These are phyloP conservation scores for honey bee (Apis mellifera) DNA, from an alignment of 1,140 invertebrate species.

Conservation along the genomic window DNA sequence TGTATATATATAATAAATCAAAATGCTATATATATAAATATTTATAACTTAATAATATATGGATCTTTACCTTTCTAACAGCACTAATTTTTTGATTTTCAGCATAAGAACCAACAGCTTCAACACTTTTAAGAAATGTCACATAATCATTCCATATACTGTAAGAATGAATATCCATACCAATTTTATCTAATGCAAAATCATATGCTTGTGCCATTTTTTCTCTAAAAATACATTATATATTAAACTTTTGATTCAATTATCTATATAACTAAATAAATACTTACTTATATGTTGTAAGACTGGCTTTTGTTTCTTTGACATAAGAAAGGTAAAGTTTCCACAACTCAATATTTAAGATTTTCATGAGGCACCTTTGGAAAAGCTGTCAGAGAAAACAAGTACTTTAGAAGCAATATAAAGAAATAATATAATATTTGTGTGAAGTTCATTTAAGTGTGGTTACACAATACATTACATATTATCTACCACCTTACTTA, in stretches of 20 bases:
- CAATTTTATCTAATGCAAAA: slow-evolving; percentile 99
- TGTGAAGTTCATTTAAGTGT: slow-evolving; percentile 50
- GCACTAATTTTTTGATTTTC: slow-evolving; percentile 99
- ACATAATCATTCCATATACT: slow-evolving; percentile 99
- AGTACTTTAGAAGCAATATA: slow-evolving; percentile 53
- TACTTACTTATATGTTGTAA: slow-evolving; percentile 96
- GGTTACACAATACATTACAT: slow-evolving; percentile 47
- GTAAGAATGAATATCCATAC: slow-evolving; percentile 98
- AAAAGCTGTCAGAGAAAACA: slow-evolving; percentile 89
- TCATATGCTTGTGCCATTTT: slow-evolving; percentile 99
- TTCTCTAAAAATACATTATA: slow-evolving; percentile 86
- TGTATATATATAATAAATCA: background rate
- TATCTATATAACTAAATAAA: background rate
- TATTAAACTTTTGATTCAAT: background rate
- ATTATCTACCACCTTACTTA: slow-evolving; percentile 75
- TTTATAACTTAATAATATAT: background rate
- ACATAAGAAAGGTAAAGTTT: slow-evolving; percentile 98
- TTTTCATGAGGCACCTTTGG: slow-evolving; percentile 98
- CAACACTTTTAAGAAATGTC: slow-evolving; percentile 97
- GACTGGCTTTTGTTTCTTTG: slow-evolving; percentile 96
- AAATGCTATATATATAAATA: background rate
- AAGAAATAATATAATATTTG: slow-evolving; percentile 60
- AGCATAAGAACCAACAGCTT: slow-evolving; percentile 98
- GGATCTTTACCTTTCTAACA: slow-evolving; percentile 91
- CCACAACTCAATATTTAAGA: slow-evolving; percentile 99